Conservation (phyloP, 2,797 vertebrate species). For the Cygnus olor region DNA sequence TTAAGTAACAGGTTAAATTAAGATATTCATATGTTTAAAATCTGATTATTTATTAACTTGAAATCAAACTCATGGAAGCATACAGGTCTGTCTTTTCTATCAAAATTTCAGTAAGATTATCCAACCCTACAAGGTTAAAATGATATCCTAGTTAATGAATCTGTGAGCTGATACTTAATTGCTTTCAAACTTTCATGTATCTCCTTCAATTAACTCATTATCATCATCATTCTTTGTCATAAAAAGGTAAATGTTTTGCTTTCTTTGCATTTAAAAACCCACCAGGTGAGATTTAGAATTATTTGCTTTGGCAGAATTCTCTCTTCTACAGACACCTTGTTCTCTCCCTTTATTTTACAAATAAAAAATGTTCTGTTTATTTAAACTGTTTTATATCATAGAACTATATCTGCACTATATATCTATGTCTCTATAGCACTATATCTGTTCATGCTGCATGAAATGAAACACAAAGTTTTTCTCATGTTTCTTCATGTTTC, state of each 20-base stretch:
- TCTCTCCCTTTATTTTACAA: not conserved
- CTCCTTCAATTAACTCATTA: not conserved
- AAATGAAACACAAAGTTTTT: not conserved
- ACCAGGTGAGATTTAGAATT: not conserved
- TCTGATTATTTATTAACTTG: not conserved
- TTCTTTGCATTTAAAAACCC: not conserved
- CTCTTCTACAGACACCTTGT: not conserved
- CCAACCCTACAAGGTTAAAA: not conserved
- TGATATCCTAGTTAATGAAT: not conserved
- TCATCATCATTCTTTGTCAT: not conserved
- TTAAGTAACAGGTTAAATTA: not conserved
- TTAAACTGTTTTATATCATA: not conserved
- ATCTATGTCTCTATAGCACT: no score
- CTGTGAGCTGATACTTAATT: not conserved
- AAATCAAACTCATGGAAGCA: not conserved
- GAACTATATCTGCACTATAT: no score
- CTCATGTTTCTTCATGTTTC: not conserved
- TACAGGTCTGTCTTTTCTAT: not conserved
- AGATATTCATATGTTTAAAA: not conserved
- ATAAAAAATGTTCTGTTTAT: not conserved
- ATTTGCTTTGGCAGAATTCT: not conserved
- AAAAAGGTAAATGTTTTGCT: not conserved
- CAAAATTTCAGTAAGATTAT: not conserved
- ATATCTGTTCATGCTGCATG: not conserved
- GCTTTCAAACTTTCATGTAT: not conserved